Evolutionary conservation across 2,113 vertebrate species (phyloP).

Genomic region (Podilymbus podiceps): DNA sequence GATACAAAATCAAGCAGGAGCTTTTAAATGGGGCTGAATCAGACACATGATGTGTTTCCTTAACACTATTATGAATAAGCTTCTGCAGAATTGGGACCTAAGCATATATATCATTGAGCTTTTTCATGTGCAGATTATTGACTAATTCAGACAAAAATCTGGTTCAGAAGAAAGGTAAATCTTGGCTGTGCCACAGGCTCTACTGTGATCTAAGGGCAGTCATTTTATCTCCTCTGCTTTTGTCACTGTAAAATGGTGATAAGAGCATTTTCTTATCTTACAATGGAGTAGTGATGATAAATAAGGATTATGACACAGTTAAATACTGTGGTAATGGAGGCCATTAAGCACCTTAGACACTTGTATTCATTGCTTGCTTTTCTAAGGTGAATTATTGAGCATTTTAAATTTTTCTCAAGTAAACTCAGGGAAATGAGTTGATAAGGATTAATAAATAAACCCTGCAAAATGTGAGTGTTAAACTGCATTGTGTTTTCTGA

Average conservation of each 20-base stretch:
- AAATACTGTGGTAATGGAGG: background rate
- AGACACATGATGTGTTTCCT: background rate
- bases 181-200: background rate
- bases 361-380: background rate
- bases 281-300: background rate
- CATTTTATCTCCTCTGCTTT: background rate
- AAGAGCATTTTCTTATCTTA: conserved; percentile 29
- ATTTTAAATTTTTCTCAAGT: background rate
- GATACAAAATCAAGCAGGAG: background rate
- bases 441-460: background rate
- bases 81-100: background rate
- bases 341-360: background rate
- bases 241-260: conserved; percentile 29
- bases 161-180: background rate
- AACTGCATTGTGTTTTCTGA: background rate
- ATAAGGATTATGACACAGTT: background rate
- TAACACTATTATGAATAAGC: background rate
- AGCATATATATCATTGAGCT: background rate
- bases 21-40: background rate
- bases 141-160: background rate
- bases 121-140: conserved; percentile 1
- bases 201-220: background rate
- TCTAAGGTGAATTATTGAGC: background rate
- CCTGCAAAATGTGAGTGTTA: background rate
- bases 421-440: background rate